A percentile compares a stretch with the other conserved stretches of the same genome.
phyloP scores from a whole-genome alignment of 2,113 vertebrate genomes.

The Megaceryle torquata region DNA sequence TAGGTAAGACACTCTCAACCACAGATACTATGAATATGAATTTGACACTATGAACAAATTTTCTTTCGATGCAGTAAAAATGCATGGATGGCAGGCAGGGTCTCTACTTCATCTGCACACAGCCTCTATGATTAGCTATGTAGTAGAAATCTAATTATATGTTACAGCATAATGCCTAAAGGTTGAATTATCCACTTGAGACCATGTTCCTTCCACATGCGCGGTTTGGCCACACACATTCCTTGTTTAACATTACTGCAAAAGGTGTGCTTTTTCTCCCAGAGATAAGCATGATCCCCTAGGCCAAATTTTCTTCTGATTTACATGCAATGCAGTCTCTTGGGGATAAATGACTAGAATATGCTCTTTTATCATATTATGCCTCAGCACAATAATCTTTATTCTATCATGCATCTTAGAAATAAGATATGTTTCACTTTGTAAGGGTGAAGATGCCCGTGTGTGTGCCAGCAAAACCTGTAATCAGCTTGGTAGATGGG shows the following conservation, averaged over 20 bases:
- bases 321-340: neutral
- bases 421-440: neutral
- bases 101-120: neutral
- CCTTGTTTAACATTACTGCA: neutral
- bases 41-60: neutral
- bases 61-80: neutral
- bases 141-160: neutral
- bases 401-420: neutral
- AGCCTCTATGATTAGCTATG: neutral
- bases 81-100: neutral
- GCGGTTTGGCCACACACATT: neutral
- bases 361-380: neutral
- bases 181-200: neutral
- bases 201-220: neutral
- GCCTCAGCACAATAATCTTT: neutral
- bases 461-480: neutral
- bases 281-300: neutral
- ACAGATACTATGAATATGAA: neutral
- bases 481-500: neutral
- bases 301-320: neutral
- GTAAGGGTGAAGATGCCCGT: neutral
- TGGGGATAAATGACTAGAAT: neutral
- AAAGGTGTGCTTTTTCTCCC: neutral
- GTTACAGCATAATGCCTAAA: neutral
- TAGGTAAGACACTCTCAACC: neutral